Conservation (phyloP, 1,140 invertebrate genomes). For the Ylistrum balloti region DNA sequence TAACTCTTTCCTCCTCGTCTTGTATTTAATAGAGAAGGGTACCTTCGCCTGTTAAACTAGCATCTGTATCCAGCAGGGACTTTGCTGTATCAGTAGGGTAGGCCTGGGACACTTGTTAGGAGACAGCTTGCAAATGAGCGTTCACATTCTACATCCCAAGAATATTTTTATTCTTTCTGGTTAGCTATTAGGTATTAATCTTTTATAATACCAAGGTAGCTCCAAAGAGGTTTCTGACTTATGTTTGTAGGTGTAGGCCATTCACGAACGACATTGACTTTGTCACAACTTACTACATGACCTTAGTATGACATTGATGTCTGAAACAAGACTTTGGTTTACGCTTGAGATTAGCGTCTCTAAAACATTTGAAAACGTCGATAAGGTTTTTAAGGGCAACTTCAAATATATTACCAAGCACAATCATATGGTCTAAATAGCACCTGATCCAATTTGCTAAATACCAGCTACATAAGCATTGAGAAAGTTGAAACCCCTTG, state of each 20-base stretch:
- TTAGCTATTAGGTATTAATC: conserved; percentile 46
- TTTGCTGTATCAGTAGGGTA: conserved; percentile 47
- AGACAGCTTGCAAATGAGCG: conserved; percentile 41
- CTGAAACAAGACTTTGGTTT: conserved; percentile 59
- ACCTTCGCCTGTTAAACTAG: conserved; percentile 65
- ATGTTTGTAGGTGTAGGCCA: conserved; percentile 52
- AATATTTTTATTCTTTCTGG: conserved; percentile 44
- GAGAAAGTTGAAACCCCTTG: conserved; percentile 46
- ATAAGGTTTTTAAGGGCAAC: conserved; percentile 52
- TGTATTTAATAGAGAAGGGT: conserved; percentile 68
- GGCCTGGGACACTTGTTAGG: conserved; percentile 53
- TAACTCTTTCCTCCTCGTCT: conserved; percentile 54
- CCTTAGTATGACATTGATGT: conserved; percentile 48
- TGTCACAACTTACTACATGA: conserved; percentile 53
- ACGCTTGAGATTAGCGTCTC: conserved; percentile 49
- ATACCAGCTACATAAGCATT: conserved; percentile 1
- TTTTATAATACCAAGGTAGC: conserved; percentile 52
- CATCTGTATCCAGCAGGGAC: conserved; percentile 68
- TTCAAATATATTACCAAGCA: conserved; percentile 59
- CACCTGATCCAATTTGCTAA: neutral
- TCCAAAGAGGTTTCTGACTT: conserved; percentile 61
- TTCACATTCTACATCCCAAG: conserved; percentile 29
- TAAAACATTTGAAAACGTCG: conserved; percentile 55
- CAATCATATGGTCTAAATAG: conserved; percentile 59
- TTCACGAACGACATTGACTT: conserved; percentile 54